Evolutionary conservation across 2,113 vertebrate species (phyloP).

Genomic region (Cnemophilus loriae): DNA sequence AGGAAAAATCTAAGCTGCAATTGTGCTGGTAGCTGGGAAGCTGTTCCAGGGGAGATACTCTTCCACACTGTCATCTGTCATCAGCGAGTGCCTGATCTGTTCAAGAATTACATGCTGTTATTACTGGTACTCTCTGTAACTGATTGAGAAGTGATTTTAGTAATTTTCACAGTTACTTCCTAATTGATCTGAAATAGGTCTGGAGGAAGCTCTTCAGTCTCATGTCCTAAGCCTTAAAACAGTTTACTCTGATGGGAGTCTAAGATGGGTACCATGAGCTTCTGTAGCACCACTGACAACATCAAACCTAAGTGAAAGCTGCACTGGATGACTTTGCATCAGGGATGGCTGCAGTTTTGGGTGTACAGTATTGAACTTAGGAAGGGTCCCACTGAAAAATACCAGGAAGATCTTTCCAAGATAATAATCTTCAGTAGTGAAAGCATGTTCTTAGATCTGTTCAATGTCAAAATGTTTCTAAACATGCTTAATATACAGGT

Average conservation of each 20-base stretch:
- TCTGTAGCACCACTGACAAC: background rate
- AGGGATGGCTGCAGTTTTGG: background rate
- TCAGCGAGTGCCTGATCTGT: background rate
- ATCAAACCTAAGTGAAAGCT: background rate
- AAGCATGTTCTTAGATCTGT: background rate
- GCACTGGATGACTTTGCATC: background rate
- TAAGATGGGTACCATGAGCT: background rate
- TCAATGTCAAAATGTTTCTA: background rate
- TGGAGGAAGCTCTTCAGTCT: background rate
- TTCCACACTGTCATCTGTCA: fast-evolving
- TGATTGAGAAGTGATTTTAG: background rate
- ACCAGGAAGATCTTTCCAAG: background rate
- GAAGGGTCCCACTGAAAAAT: background rate
- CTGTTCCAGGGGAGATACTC: background rate
- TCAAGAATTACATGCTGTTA: background rate
- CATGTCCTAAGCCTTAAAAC: background rate
- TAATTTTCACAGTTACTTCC: background rate
- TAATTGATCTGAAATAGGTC: background rate
- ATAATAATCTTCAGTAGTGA: background rate
- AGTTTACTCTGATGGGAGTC: background rate
- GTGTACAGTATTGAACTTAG: background rate
- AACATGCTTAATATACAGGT: background rate
- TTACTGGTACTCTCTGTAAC: background rate
- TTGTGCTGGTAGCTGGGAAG: background rate
- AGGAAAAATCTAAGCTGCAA: background rate